Conservation (phyloP, 2,888 invertebrate species). For the Cryptus armator region DNA sequence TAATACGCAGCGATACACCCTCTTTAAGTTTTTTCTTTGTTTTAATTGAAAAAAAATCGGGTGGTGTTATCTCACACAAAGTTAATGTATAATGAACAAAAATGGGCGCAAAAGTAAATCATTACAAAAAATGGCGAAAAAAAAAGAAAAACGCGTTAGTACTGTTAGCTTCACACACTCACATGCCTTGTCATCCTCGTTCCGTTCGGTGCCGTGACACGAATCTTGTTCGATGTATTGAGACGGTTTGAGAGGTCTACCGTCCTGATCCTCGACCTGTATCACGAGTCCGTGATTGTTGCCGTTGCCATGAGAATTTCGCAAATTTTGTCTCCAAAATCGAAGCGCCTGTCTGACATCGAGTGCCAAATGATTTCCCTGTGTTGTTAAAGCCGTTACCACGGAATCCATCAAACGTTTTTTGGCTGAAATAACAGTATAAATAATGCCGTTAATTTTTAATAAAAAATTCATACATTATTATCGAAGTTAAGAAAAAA, state of each 20-base stretch:
- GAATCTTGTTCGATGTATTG: constrained; percentile 85
- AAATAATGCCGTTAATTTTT: background rate
- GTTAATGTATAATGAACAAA: constrained; percentile 70
- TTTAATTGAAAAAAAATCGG: constrained; percentile 2
- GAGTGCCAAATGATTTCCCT: constrained; percentile 80
- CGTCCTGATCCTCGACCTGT: constrained; percentile 88
- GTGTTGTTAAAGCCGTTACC: constrained; percentile 78
- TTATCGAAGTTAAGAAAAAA: background rate
- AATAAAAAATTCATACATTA: background rate
- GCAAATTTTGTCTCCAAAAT: constrained; percentile 79
- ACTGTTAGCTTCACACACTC: constrained; percentile 84
- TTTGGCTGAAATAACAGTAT: constrained; percentile 74
- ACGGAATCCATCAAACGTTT: constrained; percentile 83
- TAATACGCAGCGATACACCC: too few species aligned
- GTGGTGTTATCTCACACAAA: constrained; percentile 71
- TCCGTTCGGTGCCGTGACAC: constrained; percentile 75
- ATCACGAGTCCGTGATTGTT: constrained; percentile 86
- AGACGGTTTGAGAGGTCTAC: constrained; percentile 85
- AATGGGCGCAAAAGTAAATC: constrained; percentile 21
- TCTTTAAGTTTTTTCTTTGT: background rate
- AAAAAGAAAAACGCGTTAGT: constrained; percentile 79
- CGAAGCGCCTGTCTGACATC: constrained; percentile 81
- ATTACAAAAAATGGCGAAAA: constrained; percentile 6
- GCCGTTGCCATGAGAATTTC: constrained; percentile 71
- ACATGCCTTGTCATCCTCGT: constrained; percentile 84